Evolutionary conservation across 1,140 invertebrate species (phyloP), one percentile per base, ranked within the genome.

Genomic region (Achatina immaculata): DNA sequence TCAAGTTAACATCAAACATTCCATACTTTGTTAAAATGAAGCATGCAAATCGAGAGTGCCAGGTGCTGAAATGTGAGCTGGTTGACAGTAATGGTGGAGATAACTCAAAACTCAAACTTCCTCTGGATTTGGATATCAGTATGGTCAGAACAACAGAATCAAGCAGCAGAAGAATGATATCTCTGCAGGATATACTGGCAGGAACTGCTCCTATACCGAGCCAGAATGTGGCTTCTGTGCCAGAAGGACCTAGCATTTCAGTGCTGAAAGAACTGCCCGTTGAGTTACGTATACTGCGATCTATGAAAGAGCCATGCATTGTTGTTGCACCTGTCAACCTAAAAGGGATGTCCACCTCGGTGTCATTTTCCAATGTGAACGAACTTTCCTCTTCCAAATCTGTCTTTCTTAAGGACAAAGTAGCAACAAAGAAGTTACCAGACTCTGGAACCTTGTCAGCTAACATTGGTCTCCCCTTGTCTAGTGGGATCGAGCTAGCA

Each of bases 91-190:
- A 76, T 14, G 76, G 75, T n/a, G 80, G 79, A 24, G 77, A 71
- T 4, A 28, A 65, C 31, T n/a, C 69, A 38, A 83, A 81, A 62
- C 28, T 84, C 3, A 81, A 75, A 72, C 76, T 84, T 16, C 83
- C 83, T 9, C 16, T 80, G 45, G 83, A 84, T 69, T 76, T 84
- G 34, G 83, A 84, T 31, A 43, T 84, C 9, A 79, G 62, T 34
- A 81, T 83, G 80, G 76, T 80, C 21, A 40, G 79, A 24, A n/a
- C 58, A 1, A 42, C 38, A 19, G 78, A 83, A 38, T n/a, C 62
- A 4, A 58, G 55, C 40, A 74, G 65, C 45, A 55, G 68, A 21
- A 81, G 65, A 72, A 65, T 81, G 31, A 66, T 81, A 21, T 66
- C 42, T 31, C 14, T 84, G n/a, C 36, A 68, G 34, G 78, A 84